These are phyloP conservation scores for Amblyraja radiata DNA, from an alignment of 2,797 vertebrate species.

Conservation along the genomic window DNA sequence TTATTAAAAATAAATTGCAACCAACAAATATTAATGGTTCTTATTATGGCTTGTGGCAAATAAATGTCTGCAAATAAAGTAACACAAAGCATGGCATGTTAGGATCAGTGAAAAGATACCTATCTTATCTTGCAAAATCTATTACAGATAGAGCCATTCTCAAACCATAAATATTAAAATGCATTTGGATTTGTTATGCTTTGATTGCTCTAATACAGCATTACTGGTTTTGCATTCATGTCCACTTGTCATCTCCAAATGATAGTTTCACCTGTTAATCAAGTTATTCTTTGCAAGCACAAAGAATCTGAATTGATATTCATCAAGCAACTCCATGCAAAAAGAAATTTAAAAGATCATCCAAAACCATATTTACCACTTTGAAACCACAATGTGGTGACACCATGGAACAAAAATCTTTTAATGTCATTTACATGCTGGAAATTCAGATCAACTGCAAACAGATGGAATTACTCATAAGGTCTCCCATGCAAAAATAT, in stretches of 20 bases:
- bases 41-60: background rate
- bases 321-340: background rate
- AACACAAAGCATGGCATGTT: background rate
- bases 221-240: background rate
- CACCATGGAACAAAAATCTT: background rate
- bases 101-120: background rate
- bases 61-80: background rate
- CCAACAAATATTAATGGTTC: background rate
- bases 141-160: background rate
- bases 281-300: background rate
- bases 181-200: background rate
- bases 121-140: background rate
- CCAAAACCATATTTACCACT: background rate
- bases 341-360: background rate
- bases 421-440: background rate
- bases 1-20: conserved; percentile 10
- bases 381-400: background rate
- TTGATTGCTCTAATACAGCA: background rate
- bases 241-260: too few relatives aligned
- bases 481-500: background rate
- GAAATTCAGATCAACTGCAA: background rate
- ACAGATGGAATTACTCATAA: background rate
- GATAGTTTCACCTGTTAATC: background rate
- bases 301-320: background rate
- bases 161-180: background rate